Base-by-base conservation (phyloP, 2,797 vertebrate genomes). In the Euphonia xanthogaster region DNA sequence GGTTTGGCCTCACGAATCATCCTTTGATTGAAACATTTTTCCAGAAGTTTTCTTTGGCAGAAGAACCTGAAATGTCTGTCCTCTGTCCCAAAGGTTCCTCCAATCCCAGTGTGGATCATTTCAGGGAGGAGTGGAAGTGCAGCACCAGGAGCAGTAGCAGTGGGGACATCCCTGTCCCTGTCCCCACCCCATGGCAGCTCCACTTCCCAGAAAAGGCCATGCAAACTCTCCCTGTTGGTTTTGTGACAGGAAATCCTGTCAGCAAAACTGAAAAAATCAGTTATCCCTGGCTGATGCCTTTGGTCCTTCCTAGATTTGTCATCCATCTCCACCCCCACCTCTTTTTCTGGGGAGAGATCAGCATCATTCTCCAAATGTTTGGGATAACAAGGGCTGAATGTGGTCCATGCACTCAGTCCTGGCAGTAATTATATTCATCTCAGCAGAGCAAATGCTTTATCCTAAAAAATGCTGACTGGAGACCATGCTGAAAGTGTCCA, bases 101-200 rank as follows among this genome's bases (percentile, higher is more conserved):
- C 54, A 35, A 33, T 14, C 8, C 37, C 1, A 1, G 20, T 1
- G 12, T 9, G 35, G 44, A 3, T 54, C 51, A 15, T 10, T 7
- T 35, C 3, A 5, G 37, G 33, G 22, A 1, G 5, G 18, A 14
- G 18, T 5, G 30, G 65, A 30, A 16, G 12, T 39, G 51, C 47
- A 33, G 78, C 22, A 25, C 6, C 37, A 11, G 51, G 51, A 42
- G 40, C 60, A 57, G 75, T 6, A 42, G 22, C 76, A 31, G 25
- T 0, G 0, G 1, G 20, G 44, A 20, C 78, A 51, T 54, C 12
- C 19, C 35, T 6, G 3, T 53, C 47, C 45, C 11, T 4, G 7
- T 61, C 21, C 7, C 61, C 65, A 33, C n/a, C 3, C 17, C 2
- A 1, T 33, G 33, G 9, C 47, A 54, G 33, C 70, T 57, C 48